Base-by-base conservation (phyloP, 1,140 invertebrate species). In the Apis mellifera region DNA sequence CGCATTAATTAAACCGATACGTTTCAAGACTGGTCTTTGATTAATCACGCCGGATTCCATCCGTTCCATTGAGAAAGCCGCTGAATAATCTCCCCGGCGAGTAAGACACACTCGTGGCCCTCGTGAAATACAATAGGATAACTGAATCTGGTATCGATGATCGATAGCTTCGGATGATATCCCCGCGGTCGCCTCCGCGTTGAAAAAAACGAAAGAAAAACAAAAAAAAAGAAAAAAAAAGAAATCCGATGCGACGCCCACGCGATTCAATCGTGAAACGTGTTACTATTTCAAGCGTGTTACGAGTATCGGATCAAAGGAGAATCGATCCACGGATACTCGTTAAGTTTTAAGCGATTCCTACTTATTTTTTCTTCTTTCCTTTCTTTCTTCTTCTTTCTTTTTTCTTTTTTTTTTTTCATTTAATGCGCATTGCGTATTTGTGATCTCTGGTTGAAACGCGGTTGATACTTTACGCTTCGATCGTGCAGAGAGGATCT, bases 101-200 rank as follows among this genome's bases (percentile, higher is more conserved):
- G 77, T 81, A 86, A 87, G 82, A 86, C 82, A 84, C 82, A 84
- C 60, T 77, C 82, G 82, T 42, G 68, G 57, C 62, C 32, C 77
- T 77, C 32, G 21, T 66, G 57, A 32, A 82, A 82, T 74, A 88
- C 87, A 88, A 88, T 88, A 83, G 84, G 84, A 81, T 88, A 88
- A 87, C 87, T 88, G 87, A 88, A 88, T 88, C 72, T 76, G 62
- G 77, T 88, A 88, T 88, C 86, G 86, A 87, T 88, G 86, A 88
- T 87, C 86, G 78, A 88, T 88, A 87, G 86, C 86, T 76, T 84
- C 85, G 11, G 82, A 87, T 85, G 84, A 84, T 71, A 78, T 68
- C 72, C 86, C 72, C 59, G 57, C 59, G 50, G 54, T 80, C 70
- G 70, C 48, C 32, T 73, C 62, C 32, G 4, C 32, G 85, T 42